phyloP scores from a whole-genome alignment of 2,797 vertebrate genomes.

The Monodelphis domestica region DNA sequence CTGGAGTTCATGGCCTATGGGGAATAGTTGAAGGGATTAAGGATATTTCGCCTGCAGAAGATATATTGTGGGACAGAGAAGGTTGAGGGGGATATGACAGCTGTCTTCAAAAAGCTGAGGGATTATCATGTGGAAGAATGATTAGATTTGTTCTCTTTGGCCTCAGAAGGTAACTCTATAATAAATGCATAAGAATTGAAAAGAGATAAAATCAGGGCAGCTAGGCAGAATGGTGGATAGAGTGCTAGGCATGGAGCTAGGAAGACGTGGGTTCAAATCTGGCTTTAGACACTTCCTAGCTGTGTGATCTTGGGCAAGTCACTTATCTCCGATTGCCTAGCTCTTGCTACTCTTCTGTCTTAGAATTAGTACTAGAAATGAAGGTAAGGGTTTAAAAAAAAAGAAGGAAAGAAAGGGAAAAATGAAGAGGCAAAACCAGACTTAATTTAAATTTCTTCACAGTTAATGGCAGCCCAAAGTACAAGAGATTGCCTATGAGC shows the following conservation, averaged over 20 bases:
- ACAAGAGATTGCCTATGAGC: background rate
- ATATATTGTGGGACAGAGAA: background rate
- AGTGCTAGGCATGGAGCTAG: no score
- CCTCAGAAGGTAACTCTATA: background rate
- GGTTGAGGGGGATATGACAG: background rate
- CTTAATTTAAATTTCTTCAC: background rate
- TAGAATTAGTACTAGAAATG: no score
- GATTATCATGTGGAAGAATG: background rate
- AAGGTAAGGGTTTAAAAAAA: no score
- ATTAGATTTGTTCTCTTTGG: background rate
- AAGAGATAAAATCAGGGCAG: background rate
- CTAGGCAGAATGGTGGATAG: no score
- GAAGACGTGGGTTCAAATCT: no score
- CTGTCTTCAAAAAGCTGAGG: background rate
- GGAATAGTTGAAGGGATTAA: background rate
- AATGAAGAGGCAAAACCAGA: no score
- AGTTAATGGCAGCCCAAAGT: background rate
- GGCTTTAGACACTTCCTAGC: no score
- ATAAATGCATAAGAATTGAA: background rate
- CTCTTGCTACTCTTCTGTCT: no score
- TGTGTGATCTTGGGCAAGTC: no score
- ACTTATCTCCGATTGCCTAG: no score
- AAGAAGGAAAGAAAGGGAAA: no score
- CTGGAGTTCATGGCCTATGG: background rate
- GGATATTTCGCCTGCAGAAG: background rate